A percentile compares a stretch with the other conserved stretches of the same genome.
These are phyloP conservation scores for Galemys pyrenaicus DNA, from an alignment of 2,113 vertebrate species.

Conservation along the genomic window DNA sequence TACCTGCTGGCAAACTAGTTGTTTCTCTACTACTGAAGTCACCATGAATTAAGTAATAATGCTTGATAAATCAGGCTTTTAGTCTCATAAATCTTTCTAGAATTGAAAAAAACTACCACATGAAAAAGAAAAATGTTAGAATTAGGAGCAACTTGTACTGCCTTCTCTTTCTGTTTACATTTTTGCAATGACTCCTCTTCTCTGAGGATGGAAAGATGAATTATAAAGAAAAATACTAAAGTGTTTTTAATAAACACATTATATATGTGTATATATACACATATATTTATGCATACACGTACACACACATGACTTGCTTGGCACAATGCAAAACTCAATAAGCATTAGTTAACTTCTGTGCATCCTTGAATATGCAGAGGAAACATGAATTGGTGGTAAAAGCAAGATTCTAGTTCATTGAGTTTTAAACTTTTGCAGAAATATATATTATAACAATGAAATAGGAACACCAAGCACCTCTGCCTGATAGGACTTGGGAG, in stretches of 20 bases:
- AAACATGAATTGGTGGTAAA: slow-evolving; percentile 1
- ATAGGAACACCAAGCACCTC: background rate
- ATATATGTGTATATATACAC: background rate
- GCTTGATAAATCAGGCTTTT: background rate
- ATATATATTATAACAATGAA: background rate
- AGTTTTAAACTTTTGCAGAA: slow-evolving; percentile 28
- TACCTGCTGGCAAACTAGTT: background rate
- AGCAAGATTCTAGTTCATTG: background rate
- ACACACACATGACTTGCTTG: background rate
- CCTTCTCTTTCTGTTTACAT: background rate
- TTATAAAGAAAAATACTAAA: background rate
- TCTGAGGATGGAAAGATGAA: background rate
- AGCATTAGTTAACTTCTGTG: background rate
- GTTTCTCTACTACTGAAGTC: slow-evolving; percentile 6
- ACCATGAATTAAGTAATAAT: background rate
- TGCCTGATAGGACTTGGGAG: background rate
- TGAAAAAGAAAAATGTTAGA: background rate
- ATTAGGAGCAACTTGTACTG: background rate
- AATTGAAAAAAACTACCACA: background rate
- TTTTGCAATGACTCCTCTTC: background rate
- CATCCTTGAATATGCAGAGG: background rate
- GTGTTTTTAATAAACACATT: background rate
- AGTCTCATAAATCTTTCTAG: slow-evolving; percentile 25
- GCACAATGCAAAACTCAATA: background rate
- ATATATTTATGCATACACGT: no score